Evolutionary conservation across 2,888 invertebrate species (phyloP).

Genomic region (Petrophora chlorosata): DNA sequence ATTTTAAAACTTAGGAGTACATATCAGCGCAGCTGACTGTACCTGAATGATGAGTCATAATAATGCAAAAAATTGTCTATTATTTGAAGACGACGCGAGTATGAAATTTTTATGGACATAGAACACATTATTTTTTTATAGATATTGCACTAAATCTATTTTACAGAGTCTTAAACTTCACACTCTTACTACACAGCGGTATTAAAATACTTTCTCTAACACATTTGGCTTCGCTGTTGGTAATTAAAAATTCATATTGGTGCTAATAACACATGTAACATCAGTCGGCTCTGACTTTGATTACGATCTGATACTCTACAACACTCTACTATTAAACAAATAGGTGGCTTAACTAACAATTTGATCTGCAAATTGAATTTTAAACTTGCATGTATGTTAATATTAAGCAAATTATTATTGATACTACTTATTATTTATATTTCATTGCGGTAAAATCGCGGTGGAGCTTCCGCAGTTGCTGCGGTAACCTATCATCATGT

Average conservation of each 20-base stretch:
- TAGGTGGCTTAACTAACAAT: constrained; percentile 17
- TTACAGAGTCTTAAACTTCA: constrained; percentile 2
- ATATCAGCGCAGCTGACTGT: no score
- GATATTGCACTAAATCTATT: neutral
- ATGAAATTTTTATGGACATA: no score
- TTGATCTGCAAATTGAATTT: constrained; percentile 30
- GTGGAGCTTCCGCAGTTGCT: constrained; percentile 18
- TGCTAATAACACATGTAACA: constrained; percentile 16
- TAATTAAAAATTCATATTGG: constrained; percentile 20
- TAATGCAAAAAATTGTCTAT: no score
- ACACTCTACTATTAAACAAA: constrained; percentile 21
- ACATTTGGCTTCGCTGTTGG: constrained; percentile 9
- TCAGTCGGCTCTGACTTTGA: constrained; percentile 10
- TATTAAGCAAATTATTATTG: constrained; percentile 32
- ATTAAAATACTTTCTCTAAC: constrained; percentile 22
- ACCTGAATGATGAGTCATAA: no score
- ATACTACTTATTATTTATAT: constrained; percentile 27
- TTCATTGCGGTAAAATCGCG: constrained; percentile 34
- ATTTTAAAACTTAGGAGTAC: no score
- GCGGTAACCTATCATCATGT: constrained; percentile 38
- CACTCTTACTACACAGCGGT: constrained; percentile 17
- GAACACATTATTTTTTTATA: neutral
- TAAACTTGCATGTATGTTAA: constrained; percentile 28
- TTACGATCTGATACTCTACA: constrained; percentile 20
- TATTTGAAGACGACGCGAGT: no score